Evolutionary conservation across 2,797 vertebrate genomes (phyloP).

Genomic region (Erethizon dorsatum): DNA sequence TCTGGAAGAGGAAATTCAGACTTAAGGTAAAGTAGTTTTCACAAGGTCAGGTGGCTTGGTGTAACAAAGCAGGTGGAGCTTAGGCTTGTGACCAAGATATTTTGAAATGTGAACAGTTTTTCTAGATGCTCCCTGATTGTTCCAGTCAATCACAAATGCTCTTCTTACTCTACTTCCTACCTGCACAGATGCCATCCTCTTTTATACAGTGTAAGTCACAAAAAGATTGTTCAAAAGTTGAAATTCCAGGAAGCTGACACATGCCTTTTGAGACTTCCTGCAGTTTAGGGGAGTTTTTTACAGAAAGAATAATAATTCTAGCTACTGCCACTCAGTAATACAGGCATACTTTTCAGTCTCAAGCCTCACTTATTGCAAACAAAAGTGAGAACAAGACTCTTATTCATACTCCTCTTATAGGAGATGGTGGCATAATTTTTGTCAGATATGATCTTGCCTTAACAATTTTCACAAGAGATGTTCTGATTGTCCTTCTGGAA

Average conservation of each 20-base stretch:
- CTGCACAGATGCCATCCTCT: neutral
- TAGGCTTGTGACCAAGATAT: neutral
- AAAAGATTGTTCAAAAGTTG: conserved; percentile 25
- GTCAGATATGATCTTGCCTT: conserved; percentile 13
- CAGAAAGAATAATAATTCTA: neutral
- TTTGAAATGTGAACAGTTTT: conserved; percentile 21
- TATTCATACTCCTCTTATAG: neutral
- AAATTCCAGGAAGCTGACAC: neutral
- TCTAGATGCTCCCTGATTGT: neutral
- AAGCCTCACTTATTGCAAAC: conserved; percentile 31
- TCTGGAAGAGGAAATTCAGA: neutral
- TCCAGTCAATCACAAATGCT: neutral
- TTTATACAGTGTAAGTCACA: neutral
- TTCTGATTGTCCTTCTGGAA: neutral
- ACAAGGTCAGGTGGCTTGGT: neutral
- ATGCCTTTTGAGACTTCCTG: neutral
- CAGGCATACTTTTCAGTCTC: neutral
- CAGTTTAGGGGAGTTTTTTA: neutral
- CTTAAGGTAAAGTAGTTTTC: neutral
- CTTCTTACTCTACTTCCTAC: conserved; percentile 2
- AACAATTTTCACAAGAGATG: neutral
- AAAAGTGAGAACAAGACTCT: neutral
- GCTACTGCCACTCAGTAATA: neutral
- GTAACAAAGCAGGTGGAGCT: neutral
- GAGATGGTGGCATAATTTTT: neutral